These are phyloP conservation scores for Pseudopodoces humilis DNA, from an alignment of 2,113 vertebrate species.

Conservation along the genomic window DNA sequence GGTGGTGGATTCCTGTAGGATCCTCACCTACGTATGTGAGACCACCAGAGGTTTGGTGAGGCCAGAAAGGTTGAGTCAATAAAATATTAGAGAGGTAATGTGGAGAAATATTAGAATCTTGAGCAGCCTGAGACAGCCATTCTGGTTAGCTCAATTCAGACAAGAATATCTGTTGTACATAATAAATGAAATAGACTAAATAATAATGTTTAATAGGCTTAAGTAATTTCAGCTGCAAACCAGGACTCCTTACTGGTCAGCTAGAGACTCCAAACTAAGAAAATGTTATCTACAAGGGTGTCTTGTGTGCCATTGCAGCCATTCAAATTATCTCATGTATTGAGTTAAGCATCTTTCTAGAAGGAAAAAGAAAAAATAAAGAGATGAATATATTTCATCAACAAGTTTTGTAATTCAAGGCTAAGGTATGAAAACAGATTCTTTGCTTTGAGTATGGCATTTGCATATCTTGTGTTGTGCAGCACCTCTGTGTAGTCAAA, in stretches of 20 bases:
- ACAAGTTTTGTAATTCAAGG: not conserved
- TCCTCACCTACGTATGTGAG: not conserved
- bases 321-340: not conserved
- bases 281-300: not conserved
- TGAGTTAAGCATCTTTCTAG: not conserved
- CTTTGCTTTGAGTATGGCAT: not conserved
- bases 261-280: not conserved
- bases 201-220: not conserved
- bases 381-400: not conserved
- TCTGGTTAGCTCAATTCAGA: not conserved
- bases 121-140: not conserved
- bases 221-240: not conserved
- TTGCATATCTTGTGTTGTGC: not conserved
- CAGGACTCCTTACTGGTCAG: not conserved
- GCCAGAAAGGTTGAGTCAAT: not conserved
- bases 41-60: not conserved
- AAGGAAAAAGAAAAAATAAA: no score
- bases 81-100: not conserved
- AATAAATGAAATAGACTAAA: not conserved
- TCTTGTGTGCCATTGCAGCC: not conserved
- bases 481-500: not conserved
- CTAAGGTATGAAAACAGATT: not conserved
- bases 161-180: not conserved
- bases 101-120: not conserved
- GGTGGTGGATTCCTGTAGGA: not conserved